A percentile compares a stretch with the other conserved stretches of the same genome.
Evolutionary conservation across 2,888 invertebrate genomes (phyloP).

Genomic region (Caenorhabditis panamensis): DNA sequence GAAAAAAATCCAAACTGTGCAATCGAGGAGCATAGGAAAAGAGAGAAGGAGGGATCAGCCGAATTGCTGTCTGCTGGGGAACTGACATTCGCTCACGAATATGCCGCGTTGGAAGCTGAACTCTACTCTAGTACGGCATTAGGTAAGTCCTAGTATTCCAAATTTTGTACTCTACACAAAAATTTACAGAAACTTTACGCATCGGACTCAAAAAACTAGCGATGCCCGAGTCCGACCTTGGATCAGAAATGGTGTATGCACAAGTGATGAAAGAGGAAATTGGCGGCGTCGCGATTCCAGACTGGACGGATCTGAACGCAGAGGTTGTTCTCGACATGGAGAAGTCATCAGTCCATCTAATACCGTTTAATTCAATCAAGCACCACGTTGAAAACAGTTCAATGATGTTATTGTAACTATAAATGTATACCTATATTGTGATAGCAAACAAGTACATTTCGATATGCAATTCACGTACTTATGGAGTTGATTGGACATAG

Average conservation of each 20-base stretch:
- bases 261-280: conserved; percentile 67
- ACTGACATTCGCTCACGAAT: conserved; percentile 64
- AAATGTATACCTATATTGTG: too few relatives aligned
- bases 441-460: too few relatives aligned
- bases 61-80: conserved; percentile 67
- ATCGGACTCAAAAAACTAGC: conserved; percentile 65
- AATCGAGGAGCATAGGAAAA: conserved; percentile 64
- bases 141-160: conserved; percentile 37
- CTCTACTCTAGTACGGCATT: conserved; percentile 60
- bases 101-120: conserved; percentile 55
- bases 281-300: conserved; percentile 67
- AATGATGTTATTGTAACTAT: conserved; percentile 62
- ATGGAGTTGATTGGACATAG: too few relatives aligned
- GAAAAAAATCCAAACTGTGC: conserved; percentile 68
- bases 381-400: conserved; percentile 66
- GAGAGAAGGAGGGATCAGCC: conserved; percentile 35
- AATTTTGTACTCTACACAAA: too few relatives aligned
- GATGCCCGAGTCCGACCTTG: conserved; percentile 44
- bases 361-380: conserved; percentile 70
- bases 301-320: conserved; percentile 68
- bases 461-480: too few relatives aligned
- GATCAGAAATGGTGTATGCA: conserved; percentile 67
- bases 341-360: conserved; percentile 69
- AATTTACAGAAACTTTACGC: conserved; percentile 65
- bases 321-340: conserved; percentile 68